phyloP scores from a whole-genome alignment of 2,888 invertebrate genomes.

The Eupithecia inturbata region DNA sequence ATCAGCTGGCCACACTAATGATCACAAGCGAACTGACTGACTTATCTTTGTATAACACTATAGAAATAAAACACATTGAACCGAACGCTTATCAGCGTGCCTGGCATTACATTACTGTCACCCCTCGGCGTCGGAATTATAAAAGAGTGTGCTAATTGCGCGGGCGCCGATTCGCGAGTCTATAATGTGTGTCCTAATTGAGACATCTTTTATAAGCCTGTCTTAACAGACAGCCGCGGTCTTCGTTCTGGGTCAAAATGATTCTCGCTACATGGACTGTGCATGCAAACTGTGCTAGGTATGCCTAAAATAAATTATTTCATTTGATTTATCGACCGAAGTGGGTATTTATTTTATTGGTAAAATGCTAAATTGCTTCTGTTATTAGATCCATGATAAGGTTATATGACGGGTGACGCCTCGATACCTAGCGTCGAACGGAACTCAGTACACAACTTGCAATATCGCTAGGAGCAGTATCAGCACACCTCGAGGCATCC shows the following conservation, averaged over 20 bases:
- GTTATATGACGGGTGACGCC: not conserved
- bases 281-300: no score
- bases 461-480: not conserved
- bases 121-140: not conserved
- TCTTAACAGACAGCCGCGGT: not conserved
- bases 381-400: not conserved
- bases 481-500: not conserved
- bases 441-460: not conserved
- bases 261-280: no score
- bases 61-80: not conserved
- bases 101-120: not conserved
- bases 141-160: not conserved
- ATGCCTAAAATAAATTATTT: no score
- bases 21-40: not conserved
- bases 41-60: not conserved
- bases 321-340: not conserved
- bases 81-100: not conserved
- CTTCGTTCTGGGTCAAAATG: not conserved
- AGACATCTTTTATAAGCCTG: not conserved
- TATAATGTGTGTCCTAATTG: not conserved
- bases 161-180: not conserved
- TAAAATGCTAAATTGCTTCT: not conserved
- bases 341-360: not conserved
- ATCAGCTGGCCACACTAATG: not conserved
- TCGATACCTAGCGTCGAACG: not conserved